These are phyloP conservation scores for Schizaphis graminum DNA, from an alignment of 2,888 invertebrate genomes.

Conservation along the genomic window DNA sequence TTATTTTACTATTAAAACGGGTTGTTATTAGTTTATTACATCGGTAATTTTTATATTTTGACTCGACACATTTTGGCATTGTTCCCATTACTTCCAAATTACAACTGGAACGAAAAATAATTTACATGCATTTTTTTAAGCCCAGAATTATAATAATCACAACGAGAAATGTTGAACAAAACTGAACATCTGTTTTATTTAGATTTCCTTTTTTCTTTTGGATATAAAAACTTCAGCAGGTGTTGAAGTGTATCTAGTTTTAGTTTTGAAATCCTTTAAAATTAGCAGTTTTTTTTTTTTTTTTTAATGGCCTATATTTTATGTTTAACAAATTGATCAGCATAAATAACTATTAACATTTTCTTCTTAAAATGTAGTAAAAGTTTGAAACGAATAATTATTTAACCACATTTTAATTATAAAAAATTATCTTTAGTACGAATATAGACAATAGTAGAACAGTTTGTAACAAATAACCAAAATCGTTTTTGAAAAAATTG, in stretches of 20 bases:
- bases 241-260: background rate
- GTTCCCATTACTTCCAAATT: background rate
- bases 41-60: background rate
- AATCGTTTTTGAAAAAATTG: background rate
- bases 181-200: background rate
- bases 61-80: conserved; percentile 31
- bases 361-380: background rate
- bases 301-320: background rate
- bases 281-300: too few relatives aligned
- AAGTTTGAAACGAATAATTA: background rate
- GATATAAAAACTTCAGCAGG: background rate
- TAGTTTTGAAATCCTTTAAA: background rate
- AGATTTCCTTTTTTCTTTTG: background rate
- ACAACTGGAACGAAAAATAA: conserved; percentile 1
- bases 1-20: background rate
- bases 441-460: background rate
- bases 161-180: conserved; percentile 1
- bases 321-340: background rate
- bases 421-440: background rate
- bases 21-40: background rate
- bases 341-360: background rate
- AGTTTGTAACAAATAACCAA: background rate
- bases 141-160: background rate
- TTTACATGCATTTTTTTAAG: background rate
- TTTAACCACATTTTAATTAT: background rate